Percentiles rank a stretch among this genome's conserved stretches.
Evolutionary conservation across 1,140 invertebrate genomes (phyloP).

Genomic region (Uloborus diversus): DNA sequence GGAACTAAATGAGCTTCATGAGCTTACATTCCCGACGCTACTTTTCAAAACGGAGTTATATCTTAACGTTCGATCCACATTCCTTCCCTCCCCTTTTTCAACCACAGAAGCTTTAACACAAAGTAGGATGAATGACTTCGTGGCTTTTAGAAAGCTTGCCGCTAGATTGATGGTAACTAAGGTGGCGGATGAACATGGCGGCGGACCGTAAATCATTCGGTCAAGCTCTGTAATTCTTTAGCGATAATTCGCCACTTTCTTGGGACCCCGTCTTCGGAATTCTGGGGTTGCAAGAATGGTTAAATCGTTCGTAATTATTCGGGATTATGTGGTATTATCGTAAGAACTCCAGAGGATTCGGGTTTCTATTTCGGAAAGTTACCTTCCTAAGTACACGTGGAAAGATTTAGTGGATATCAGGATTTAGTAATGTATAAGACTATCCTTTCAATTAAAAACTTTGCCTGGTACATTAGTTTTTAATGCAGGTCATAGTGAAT

Average conservation of each 20-base stretch:
- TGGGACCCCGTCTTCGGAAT: background rate
- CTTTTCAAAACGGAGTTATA: background rate
- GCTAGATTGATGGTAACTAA: background rate
- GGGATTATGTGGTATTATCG: background rate
- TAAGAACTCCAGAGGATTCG: too few relatives aligned
- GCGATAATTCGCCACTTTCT: background rate
- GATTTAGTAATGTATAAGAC: too few relatives aligned
- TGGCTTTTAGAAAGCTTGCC: background rate
- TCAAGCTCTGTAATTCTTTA: background rate
- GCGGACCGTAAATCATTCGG: background rate
- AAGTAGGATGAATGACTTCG: background rate
- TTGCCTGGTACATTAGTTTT: too few relatives aligned
- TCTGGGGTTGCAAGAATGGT: background rate
- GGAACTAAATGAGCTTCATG: conserved; percentile 1
- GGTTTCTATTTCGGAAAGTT: too few relatives aligned
- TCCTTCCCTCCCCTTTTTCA: background rate
- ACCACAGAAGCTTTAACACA: too few relatives aligned
- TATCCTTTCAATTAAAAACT: too few relatives aligned
- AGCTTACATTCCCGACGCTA: too few relatives aligned
- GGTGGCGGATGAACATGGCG: background rate
- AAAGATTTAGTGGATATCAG: too few relatives aligned
- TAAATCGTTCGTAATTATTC: background rate
- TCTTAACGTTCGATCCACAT: background rate
- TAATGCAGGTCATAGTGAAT: too few relatives aligned
- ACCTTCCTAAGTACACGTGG: too few relatives aligned